Evolutionary conservation across 2,113 vertebrate species (phyloP).

Genomic region (Marmota monax): DNA sequence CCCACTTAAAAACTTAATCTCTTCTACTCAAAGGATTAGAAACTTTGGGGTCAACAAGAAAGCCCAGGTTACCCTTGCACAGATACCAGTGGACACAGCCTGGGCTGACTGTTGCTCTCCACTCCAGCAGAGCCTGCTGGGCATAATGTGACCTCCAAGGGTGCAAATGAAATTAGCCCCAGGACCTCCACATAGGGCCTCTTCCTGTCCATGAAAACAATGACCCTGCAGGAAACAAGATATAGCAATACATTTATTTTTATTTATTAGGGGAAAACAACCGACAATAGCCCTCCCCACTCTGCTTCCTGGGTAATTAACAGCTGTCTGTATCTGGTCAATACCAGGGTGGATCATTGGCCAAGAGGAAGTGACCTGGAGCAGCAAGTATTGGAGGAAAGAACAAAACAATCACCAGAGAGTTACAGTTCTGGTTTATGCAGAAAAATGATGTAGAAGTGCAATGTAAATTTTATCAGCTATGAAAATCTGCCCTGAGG

Average conservation of each 20-base stretch:
- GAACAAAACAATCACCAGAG: not conserved
- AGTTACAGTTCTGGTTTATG: conserved; percentile 15
- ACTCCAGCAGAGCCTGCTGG: not conserved
- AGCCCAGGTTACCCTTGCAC: not conserved
- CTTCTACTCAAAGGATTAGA: not conserved
- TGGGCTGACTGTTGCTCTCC: not conserved
- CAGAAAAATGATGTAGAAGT: not conserved
- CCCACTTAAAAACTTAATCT: not conserved
- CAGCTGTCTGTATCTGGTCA: conserved; percentile 61
- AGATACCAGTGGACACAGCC: not conserved
- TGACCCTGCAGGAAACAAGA: conserved; percentile 77
- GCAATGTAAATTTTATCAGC: not conserved
- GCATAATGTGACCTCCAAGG: not conserved
- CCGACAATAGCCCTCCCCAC: conserved; percentile 51
- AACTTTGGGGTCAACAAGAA: not conserved
- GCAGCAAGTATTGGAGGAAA: not conserved
- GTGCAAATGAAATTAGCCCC: conserved; percentile 70
- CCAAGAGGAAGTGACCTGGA: conserved; percentile 63
- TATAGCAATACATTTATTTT: conserved; percentile 77
- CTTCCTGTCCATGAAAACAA: conserved; percentile 75
- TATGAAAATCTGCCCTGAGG: not conserved
- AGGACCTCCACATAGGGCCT: conserved; percentile 33
- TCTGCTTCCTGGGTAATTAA: conserved; percentile 67
- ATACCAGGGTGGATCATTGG: conserved; percentile 49
- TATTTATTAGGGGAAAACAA: conserved; percentile 74